phyloP scores from a whole-genome alignment of 2,888 invertebrate species.

The Hirtodrosophila duncani region DNA sequence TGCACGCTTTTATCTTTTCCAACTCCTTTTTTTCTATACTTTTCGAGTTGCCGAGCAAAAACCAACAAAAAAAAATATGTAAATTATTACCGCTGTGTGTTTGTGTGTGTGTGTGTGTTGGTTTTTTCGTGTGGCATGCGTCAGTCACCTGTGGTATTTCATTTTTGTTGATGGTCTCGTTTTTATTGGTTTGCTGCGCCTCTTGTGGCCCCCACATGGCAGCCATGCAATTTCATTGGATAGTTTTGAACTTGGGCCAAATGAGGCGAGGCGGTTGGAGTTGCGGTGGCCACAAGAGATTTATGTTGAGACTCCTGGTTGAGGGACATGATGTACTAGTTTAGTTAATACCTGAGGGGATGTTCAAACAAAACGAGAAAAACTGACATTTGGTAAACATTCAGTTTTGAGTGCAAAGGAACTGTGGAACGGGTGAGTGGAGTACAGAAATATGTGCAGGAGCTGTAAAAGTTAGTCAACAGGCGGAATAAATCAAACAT shows the following conservation, averaged over 20 bases:
- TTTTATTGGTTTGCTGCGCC: constrained; percentile 52
- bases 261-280: no score
- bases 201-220: constrained; percentile 1
- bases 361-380: no score
- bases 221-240: constrained; percentile 16
- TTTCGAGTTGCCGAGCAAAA: constrained; percentile 50
- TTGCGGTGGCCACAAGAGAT: constrained; percentile 34
- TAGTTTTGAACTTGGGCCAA: constrained; percentile 39
- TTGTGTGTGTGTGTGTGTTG: constrained; percentile 9
- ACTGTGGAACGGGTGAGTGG: no score
- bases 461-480: no score
- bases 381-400: no score
- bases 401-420: no score
- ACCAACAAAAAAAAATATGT: constrained; percentile 59
- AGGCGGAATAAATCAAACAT: no score
- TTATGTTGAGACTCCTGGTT: constrained; percentile 23
- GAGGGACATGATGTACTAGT: constrained; percentile 11
- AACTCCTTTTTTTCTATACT: constrained; percentile 27
- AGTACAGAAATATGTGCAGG: no score
- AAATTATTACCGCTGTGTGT: constrained; percentile 49
- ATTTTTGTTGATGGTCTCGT: constrained; percentile 45
- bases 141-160: constrained; percentile 70
- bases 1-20: constrained; percentile 48
- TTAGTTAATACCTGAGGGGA: no score
- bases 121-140: constrained; percentile 52